Percentiles rank a stretch among this genome's conserved stretches.
phyloP scores from a whole-genome alignment of 2,113 vertebrate species.

The Cephalophus harveyi region DNA sequence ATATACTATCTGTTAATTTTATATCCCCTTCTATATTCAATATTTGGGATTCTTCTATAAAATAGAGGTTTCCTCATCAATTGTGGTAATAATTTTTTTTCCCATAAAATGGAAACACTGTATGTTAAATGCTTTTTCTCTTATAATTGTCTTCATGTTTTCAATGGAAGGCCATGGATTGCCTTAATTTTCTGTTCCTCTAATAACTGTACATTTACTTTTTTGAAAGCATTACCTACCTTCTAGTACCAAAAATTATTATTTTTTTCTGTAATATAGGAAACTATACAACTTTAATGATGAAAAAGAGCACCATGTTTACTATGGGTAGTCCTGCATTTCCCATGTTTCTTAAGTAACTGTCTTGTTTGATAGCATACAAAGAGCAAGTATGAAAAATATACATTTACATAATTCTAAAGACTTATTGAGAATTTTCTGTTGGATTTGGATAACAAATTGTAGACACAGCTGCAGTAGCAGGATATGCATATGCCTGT shows the following conservation, averaged over 20 bases:
- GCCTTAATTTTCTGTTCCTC: constrained; percentile 83
- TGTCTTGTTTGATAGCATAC: constrained; percentile 75
- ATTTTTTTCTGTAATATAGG: constrained; percentile 89
- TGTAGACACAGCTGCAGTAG: constrained; percentile 84
- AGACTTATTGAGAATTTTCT: constrained; percentile 86
- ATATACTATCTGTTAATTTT: background rate
- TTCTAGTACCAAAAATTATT: constrained; percentile 88
- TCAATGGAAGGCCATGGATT: constrained; percentile 75
- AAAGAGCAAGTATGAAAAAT: background rate
- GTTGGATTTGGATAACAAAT: constrained; percentile 89
- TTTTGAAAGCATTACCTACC: constrained; percentile 85
- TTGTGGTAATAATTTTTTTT: background rate
- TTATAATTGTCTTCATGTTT: background rate
- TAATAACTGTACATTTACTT: constrained; percentile 87
- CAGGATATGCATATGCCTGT: constrained; percentile 84
- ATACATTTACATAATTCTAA: constrained; percentile 18
- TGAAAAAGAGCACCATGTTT: constrained; percentile 84
- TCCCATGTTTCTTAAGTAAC: constrained; percentile 79
- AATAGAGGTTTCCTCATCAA: background rate
- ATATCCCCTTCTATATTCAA: background rate
- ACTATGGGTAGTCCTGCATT: constrained; percentile 82
- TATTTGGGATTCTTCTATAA: background rate
- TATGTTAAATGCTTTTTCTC: background rate
- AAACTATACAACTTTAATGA: constrained; percentile 87
- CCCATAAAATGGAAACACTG: background rate